Conservation (phyloP, 1,140 invertebrate species). For the Spodoptera frugiperda region DNA sequence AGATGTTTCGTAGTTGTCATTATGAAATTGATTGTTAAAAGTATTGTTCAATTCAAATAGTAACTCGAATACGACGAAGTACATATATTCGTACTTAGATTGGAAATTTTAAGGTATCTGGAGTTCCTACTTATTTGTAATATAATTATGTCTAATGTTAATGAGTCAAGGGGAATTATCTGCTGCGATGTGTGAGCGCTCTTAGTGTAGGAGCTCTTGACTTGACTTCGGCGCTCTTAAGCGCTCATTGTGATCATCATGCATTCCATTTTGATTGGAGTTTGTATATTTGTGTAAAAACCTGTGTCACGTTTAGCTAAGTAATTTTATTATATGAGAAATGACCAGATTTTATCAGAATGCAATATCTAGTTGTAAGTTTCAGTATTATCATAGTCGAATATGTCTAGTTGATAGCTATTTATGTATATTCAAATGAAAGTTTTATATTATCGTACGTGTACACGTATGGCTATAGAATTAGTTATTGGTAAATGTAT, state of each 20-base stretch:
- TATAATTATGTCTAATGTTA: conserved; percentile 49
- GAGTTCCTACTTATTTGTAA: conserved; percentile 74
- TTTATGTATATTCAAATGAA: conserved; percentile 79
- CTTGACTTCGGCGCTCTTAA: no score
- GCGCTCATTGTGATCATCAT: conserved; percentile 54
- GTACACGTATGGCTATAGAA: conserved; percentile 43
- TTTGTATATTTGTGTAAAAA: conserved; percentile 81
- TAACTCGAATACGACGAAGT: conserved; percentile 67
- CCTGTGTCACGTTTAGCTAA: conserved; percentile 64
- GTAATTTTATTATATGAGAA: conserved; percentile 76
- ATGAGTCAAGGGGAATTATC: conserved; percentile 38
- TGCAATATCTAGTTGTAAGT: conserved; percentile 84
- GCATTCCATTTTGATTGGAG: conserved; percentile 69
- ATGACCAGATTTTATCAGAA: conserved; percentile 85
- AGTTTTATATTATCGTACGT: conserved; percentile 60
- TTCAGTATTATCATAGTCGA: conserved; percentile 83
- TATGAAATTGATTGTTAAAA: conserved; percentile 53
- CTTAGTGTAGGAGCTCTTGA: not conserved
- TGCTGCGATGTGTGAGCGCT: not conserved
- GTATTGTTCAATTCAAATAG: conserved; percentile 52
- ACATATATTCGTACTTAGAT: conserved; percentile 42
- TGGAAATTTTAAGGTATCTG: conserved; percentile 65
- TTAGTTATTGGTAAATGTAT: conserved; percentile 63
- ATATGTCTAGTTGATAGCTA: conserved; percentile 78
- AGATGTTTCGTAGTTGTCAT: conserved; percentile 53